Conservation (phyloP, 2,797 vertebrate genomes). For the Chromis chromis region DNA sequence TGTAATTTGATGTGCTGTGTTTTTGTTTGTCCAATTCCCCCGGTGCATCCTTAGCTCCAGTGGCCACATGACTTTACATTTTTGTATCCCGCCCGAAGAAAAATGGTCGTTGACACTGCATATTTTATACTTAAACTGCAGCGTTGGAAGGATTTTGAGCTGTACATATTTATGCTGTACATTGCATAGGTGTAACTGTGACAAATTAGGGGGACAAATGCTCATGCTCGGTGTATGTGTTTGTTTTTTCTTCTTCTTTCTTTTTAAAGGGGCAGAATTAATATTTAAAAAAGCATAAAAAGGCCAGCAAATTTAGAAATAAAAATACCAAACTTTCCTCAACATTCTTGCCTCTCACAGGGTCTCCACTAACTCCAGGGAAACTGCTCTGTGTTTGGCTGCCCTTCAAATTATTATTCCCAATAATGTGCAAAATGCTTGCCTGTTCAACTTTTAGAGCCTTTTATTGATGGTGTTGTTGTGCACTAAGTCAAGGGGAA, state of each 20-base stretch:
- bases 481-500: slow-evolving; percentile 12
- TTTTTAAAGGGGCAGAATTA: slow-evolving; percentile 25
- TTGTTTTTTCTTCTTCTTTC: slow-evolving; percentile 38
- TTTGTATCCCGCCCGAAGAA: slow-evolving; percentile 63
- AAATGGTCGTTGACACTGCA: slow-evolving; percentile 74
- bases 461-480: slow-evolving; percentile 35
- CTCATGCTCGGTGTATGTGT: slow-evolving; percentile 7
- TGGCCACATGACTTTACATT: slow-evolving; percentile 64
- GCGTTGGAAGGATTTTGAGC: slow-evolving; percentile 45
- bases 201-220: slow-evolving; percentile 65
- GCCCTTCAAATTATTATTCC: slow-evolving; percentile 29
- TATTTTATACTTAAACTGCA: slow-evolving; percentile 71
- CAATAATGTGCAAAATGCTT: slow-evolving; percentile 38
- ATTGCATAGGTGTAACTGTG: slow-evolving; percentile 58
- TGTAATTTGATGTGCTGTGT: slow-evolving; percentile 73
- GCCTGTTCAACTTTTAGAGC: slow-evolving; percentile 17
- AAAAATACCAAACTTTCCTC: slow-evolving; percentile 10
- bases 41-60: slow-evolving; percentile 55
- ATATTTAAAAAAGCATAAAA: slow-evolving; percentile 31
- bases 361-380: slow-evolving; percentile 1
- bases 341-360: not conserved
- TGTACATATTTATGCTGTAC: slow-evolving; percentile 65
- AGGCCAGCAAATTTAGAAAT: slow-evolving; percentile 16
- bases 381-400: slow-evolving; percentile 27
- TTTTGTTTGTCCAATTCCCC: slow-evolving; percentile 74